phyloP scores from a whole-genome alignment of 2,888 invertebrate genomes.

The Punctoribates punctum region DNA sequence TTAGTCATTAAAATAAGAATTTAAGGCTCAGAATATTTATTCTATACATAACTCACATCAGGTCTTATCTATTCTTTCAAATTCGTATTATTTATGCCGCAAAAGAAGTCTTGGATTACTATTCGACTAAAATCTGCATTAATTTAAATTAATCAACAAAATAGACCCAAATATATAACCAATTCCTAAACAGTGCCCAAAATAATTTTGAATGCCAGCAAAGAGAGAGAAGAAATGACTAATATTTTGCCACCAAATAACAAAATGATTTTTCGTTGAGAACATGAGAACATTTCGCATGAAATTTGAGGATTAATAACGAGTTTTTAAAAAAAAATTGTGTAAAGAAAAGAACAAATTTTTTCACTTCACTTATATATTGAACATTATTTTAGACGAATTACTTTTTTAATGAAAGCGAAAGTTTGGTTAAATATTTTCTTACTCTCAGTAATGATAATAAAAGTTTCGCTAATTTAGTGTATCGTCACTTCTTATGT shows the following conservation, averaged over 20 bases:
- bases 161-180: background rate
- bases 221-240: no score
- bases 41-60: no score
- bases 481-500: background rate
- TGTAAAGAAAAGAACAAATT: no score
- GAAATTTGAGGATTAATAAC: no score
- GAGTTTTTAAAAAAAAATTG: no score
- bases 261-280: no score
- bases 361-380: no score
- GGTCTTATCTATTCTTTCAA: background rate
- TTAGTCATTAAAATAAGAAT: background rate
- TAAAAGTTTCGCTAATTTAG: constrained; percentile 4
- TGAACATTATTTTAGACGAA: no score
- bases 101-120: no score
- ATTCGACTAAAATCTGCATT: background rate
- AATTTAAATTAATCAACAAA: constrained; percentile 2
- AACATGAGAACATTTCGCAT: no score
- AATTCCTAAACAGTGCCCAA: background rate
- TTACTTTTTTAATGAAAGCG: background rate
- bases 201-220: no score
- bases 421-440: background rate
- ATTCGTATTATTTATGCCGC: background rate
- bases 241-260: no score
- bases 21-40: background rate
- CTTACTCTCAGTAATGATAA: background rate